A percentile compares a stretch with the other conserved stretches of the same genome.
These are phyloP conservation scores for Leptinotarsa juncta DNA, from an alignment of 2,888 invertebrate genomes.

Conservation along the genomic window DNA sequence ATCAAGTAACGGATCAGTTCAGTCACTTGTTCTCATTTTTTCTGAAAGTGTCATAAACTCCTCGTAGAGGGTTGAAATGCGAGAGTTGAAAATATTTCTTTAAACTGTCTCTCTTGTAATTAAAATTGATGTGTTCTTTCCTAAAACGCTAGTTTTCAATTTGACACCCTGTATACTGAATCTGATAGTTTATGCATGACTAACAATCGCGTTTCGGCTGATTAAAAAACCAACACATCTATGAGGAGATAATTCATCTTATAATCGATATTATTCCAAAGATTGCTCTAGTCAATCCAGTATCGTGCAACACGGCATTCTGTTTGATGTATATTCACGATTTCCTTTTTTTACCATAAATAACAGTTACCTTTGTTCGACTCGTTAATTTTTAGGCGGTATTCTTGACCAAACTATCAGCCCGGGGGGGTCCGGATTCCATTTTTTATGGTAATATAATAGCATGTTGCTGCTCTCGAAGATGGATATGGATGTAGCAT, in stretches of 20 bases:
- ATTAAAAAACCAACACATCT: not conserved
- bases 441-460: constrained; percentile 52
- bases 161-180: no score
- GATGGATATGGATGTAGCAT: constrained; percentile 36
- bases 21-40: no score
- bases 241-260: not conserved
- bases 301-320: constrained; percentile 16
- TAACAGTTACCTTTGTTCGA: constrained; percentile 52
- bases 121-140: no score
- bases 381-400: constrained; percentile 52
- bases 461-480: constrained; percentile 39
- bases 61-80: no score
- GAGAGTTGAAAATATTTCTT: no score
- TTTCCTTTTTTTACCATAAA: constrained; percentile 40
- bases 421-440: constrained; percentile 47
- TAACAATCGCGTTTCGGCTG: not conserved
- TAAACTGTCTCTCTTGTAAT: no score
- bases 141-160: no score
- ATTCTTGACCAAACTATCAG: constrained; percentile 45
- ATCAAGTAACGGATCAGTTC: no score
- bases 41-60: no score
- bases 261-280: constrained; percentile 4
- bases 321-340: constrained; percentile 19
- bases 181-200: not conserved
- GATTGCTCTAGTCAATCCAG: constrained; percentile 14